phyloP scores from a whole-genome alignment of 2,113 vertebrate genomes.

The Nesoenas mayeri region DNA sequence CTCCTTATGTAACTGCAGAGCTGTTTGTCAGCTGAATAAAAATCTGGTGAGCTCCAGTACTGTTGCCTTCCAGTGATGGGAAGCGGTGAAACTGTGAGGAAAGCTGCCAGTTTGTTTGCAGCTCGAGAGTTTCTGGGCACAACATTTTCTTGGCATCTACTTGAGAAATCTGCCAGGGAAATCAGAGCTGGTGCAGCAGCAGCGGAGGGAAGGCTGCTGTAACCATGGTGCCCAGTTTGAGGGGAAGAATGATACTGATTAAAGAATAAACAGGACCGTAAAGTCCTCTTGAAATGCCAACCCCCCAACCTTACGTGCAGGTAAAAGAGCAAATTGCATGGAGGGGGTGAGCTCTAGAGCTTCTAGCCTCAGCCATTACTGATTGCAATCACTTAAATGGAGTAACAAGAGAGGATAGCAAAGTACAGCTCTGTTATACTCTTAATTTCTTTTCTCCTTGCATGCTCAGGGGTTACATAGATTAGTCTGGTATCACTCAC shows the following conservation, averaged over 20 bases:
- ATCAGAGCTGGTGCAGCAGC: not conserved
- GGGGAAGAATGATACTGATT: too few relatives aligned
- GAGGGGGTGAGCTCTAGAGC: not conserved
- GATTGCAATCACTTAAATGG: not conserved
- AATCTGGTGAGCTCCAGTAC: not conserved
- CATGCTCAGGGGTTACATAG: not conserved
- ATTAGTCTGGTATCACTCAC: not conserved
- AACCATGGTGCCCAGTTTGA: not conserved
- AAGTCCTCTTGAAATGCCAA: not conserved
- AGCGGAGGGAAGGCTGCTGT: not conserved
- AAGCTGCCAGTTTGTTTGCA: not conserved
- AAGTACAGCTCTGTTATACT: not conserved
- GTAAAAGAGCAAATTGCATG: not conserved
- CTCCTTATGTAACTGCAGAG: not conserved
- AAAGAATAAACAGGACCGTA: not conserved
- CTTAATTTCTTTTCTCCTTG: not conserved
- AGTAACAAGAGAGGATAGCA: not conserved
- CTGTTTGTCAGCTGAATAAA: not conserved
- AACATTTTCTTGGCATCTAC: not conserved
- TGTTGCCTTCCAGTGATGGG: not conserved
- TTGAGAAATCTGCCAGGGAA: not conserved
- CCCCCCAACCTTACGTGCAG: rapidly evolving
- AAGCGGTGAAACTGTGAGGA: not conserved
- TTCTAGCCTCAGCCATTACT: not conserved
- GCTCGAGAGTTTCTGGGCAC: not conserved